Evolutionary conservation across 2,888 invertebrate species (phyloP).

Genomic region (Seira musarum): DNA sequence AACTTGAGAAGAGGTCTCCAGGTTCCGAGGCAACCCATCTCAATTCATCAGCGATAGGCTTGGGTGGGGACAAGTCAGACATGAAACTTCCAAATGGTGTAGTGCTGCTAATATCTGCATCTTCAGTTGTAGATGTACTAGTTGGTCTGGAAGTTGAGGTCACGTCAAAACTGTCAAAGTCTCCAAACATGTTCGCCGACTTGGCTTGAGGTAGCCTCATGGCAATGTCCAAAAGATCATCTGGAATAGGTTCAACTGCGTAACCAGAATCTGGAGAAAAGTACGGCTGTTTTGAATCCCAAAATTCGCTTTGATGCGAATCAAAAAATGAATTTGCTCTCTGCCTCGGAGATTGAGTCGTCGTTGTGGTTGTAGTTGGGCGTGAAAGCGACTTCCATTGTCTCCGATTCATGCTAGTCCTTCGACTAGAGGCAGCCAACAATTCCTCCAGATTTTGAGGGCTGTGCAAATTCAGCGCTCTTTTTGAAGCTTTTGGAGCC

Average conservation of each 20-base stretch:
- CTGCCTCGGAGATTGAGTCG: not conserved
- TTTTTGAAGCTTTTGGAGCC: conserved; percentile 32
- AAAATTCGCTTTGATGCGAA: conserved; percentile 37
- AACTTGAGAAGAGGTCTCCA: conserved; percentile 42
- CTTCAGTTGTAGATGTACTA: not conserved
- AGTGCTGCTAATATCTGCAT: conserved; percentile 1
- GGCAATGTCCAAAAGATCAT: conserved; percentile 42
- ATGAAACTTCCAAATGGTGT: conserved; percentile 16
- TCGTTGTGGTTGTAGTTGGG: conserved; percentile 2
- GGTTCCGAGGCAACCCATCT: conserved; percentile 44
- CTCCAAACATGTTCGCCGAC: conserved; percentile 23
- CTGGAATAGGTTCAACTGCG: conserved; percentile 48
- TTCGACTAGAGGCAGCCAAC: conserved; percentile 33
- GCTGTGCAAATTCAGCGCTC: conserved; percentile 27
- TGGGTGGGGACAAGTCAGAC: conserved; percentile 25
- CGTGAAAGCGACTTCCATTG: conserved; percentile 27
- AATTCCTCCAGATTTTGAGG: conserved; percentile 44
- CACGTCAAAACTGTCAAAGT: conserved; percentile 20
- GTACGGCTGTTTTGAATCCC: conserved; percentile 25
- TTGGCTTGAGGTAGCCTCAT: conserved; percentile 40
- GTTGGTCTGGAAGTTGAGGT: conserved; percentile 1
- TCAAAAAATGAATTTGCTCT: not conserved
- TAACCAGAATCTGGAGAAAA: conserved; percentile 45
- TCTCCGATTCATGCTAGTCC: conserved; percentile 14
- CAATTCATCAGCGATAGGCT: conserved; percentile 16